These are phyloP conservation scores for Neelides folsomi DNA, from an alignment of 2,888 invertebrate genomes.

Conservation along the genomic window DNA sequence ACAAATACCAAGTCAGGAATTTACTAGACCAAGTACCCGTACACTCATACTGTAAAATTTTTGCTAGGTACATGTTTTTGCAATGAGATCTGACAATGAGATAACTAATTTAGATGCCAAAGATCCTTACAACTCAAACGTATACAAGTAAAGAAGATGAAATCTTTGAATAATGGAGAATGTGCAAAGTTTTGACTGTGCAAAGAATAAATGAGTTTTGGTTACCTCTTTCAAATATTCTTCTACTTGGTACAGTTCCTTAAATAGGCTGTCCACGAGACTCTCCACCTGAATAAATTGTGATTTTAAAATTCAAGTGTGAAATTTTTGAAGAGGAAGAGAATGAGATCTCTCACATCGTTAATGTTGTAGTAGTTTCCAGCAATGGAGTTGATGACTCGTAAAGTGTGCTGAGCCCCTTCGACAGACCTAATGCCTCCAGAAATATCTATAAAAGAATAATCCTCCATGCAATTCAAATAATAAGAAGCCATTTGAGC, in stretches of 20 bases:
- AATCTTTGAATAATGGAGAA: background rate
- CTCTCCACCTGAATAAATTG: conserved; percentile 12
- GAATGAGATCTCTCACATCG: no score
- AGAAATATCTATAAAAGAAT: conserved; percentile 1
- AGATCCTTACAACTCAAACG: background rate
- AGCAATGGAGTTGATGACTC: conserved; percentile 30
- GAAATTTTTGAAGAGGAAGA: no score
- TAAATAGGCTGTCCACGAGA: conserved; percentile 27
- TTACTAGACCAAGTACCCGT: no score
- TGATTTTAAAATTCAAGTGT: background rate
- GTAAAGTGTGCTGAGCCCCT: conserved; percentile 28
- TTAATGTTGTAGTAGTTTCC: background rate
- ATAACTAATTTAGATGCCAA: no score
- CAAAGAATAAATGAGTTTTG: background rate
- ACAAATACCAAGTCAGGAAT: no score
- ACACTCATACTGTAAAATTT: no score
- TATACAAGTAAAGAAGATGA: background rate
- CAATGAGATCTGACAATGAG: background rate
- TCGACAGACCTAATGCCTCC: conserved; percentile 2
- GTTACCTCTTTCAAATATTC: conserved; percentile 18
- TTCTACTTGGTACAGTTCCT: conserved; percentile 29
- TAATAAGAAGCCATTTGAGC: conserved; percentile 60
- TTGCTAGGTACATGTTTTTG: no score
- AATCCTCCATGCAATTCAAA: conserved; percentile 50
- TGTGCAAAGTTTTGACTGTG: background rate